A percentile compares a stretch with the other conserved stretches of the same genome.
phyloP scores from a whole-genome alignment of 2,888 invertebrate genomes.

The Xestia rhomboidea region DNA sequence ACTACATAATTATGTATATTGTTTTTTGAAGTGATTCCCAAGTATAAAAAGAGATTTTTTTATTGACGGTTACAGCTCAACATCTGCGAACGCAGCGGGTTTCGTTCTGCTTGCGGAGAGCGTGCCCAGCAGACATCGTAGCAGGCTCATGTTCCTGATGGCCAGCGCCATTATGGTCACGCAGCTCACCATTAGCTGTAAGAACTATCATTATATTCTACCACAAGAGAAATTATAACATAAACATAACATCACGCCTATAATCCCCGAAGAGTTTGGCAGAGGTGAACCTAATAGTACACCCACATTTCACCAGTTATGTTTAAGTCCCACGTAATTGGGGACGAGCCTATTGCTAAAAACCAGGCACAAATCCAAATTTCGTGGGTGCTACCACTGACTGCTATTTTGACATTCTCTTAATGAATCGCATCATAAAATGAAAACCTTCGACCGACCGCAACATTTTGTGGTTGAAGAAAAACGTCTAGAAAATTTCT shows the following conservation, averaged over 20 bases:
- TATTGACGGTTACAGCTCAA: conserved; percentile 73
- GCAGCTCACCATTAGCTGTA: conserved; percentile 79
- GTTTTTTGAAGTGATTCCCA: neutral
- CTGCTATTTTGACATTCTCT: neutral
- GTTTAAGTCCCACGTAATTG: neutral
- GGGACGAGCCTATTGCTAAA: neutral
- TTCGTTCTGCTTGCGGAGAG: conserved; percentile 84
- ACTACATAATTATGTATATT: neutral
- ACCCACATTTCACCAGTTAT: neutral
- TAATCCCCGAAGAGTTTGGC: neutral
- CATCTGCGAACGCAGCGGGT: conserved; percentile 84
- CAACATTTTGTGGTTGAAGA: neutral
- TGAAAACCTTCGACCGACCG: neutral
- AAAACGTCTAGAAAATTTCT: neutral
- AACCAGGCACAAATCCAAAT: neutral
- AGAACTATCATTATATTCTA: conserved; percentile 52
- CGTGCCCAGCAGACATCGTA: conserved; percentile 76
- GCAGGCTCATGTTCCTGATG: conserved; percentile 83
- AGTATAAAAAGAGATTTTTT: neutral
- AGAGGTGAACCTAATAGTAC: neutral
- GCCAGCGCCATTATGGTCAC: conserved; percentile 81
- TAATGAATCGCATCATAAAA: neutral
- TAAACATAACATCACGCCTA: neutral
- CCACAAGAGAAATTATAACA: neutral
- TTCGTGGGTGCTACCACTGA: neutral